Evolutionary conservation across 2,797 vertebrate species (phyloP).

Genomic region (Arnoldichthys spilopterus): DNA sequence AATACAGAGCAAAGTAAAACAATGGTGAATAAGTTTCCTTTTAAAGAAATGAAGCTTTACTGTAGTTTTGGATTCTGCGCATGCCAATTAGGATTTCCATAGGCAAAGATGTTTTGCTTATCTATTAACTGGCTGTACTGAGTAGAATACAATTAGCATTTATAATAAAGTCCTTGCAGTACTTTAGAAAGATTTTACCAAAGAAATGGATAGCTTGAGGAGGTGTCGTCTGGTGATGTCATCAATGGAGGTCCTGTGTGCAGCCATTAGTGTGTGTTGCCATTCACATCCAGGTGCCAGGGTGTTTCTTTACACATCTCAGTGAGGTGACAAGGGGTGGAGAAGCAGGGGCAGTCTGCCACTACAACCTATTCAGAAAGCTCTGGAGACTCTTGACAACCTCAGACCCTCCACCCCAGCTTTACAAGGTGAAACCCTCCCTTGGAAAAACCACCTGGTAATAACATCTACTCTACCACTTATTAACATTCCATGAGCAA

Average conservation of each 20-base stretch:
- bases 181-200: conserved; percentile 8
- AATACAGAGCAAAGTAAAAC: conserved; percentile 13
- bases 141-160: not conserved
- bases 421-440: conserved; percentile 83
- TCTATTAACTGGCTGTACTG: not conserved
- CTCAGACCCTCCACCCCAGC: conserved; percentile 68
- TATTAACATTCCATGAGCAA: conserved; percentile 70
- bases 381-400: conserved; percentile 64
- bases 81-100: conserved; percentile 27
- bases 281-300: conserved; percentile 68
- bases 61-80: conserved; percentile 23
- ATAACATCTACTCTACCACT: conserved; percentile 55
- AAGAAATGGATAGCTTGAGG: conserved; percentile 68
- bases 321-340: conserved; percentile 50
- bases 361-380: conserved; percentile 63
- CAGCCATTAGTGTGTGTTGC: conserved; percentile 58
- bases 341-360: conserved; percentile 37
- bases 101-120: conserved; percentile 31
- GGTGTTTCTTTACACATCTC: conserved; percentile 59
- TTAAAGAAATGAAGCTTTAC: not conserved
- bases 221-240: conserved; percentile 74
- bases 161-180: conserved; percentile 23
- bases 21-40: conserved; percentile 8
- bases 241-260: conserved; percentile 80
- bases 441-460: conserved; percentile 77